These are phyloP conservation scores for Battus philenor DNA, from an alignment of 1,140 invertebrate genomes.

Conservation along the genomic window DNA sequence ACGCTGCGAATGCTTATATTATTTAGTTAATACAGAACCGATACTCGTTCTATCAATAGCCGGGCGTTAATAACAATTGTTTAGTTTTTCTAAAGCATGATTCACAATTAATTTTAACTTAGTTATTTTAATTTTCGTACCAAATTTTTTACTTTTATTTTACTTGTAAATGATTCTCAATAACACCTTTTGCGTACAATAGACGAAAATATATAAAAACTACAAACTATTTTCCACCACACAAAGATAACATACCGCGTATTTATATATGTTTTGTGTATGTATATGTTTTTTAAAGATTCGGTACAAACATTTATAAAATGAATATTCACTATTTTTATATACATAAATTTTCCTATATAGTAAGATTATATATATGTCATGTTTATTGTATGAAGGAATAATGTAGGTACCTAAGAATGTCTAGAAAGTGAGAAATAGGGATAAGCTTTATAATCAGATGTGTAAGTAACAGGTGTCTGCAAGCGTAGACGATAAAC, in stretches of 20 bases:
- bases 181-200: too few species aligned
- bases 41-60: too few species aligned
- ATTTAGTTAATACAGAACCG: too few species aligned
- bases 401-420: slow-evolving; percentile 33
- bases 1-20: too few species aligned
- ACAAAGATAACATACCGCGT: background rate
- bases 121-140: too few species aligned
- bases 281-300: too few species aligned
- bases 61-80: too few species aligned
- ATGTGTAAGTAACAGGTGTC: slow-evolving; percentile 1
- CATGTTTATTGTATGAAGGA: slow-evolving; percentile 17
- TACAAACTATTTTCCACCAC: background rate
- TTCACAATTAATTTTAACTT: too few species aligned
- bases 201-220: too few species aligned
- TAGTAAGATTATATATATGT: background rate
- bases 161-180: too few species aligned
- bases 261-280: background rate
- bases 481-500: background rate
- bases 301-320: background rate
- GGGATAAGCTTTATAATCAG: slow-evolving; percentile 24
- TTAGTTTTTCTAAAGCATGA: too few species aligned
- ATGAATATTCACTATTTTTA: slow-evolving; percentile 1
- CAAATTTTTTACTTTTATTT: too few species aligned
- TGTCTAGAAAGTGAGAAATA: slow-evolving; percentile 61
- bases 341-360: slow-evolving; percentile 5